Percentiles rank a stretch among this genome's conserved stretches.
phyloP scores from a whole-genome alignment of 2,113 vertebrate genomes.

The Drymodes brunneopygia region DNA sequence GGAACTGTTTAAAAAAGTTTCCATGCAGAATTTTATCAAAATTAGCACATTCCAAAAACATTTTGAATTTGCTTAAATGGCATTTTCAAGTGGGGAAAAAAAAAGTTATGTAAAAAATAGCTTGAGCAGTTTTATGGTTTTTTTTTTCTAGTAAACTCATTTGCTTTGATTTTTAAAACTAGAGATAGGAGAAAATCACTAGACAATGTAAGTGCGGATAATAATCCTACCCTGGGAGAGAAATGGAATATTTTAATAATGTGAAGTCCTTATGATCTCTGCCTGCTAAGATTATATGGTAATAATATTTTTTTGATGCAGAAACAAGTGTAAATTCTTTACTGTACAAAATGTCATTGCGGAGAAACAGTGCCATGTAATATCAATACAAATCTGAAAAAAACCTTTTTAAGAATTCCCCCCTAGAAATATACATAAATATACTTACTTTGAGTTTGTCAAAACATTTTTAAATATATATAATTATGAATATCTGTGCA shows the following conservation, averaged over 20 bases:
- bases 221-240: constrained; percentile 5
- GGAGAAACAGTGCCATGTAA: not conserved
- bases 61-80: not conserved
- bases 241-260: constrained; percentile 43
- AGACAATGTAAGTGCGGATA: not conserved
- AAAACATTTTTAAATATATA: not conserved
- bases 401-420: not conserved
- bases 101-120: not conserved
- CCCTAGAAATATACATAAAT: not conserved
- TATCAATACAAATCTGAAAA: not conserved
- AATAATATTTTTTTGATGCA: constrained; percentile 23
- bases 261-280: constrained; percentile 14
- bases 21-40: constrained; percentile 22
- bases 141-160: not conserved
- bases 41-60: constrained; percentile 18
- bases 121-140: not conserved
- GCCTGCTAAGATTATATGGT: constrained; percentile 6
- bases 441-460: not conserved
- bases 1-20: constrained; percentile 28
- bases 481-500: not conserved
- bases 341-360: not conserved
- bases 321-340: not conserved
- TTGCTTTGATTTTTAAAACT: not conserved
- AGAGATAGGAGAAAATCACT: not conserved
- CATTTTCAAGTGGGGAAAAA: not conserved